These are phyloP conservation scores for Xyrichtys novacula DNA, from an alignment of 2,797 vertebrate genomes.

Conservation along the genomic window DNA sequence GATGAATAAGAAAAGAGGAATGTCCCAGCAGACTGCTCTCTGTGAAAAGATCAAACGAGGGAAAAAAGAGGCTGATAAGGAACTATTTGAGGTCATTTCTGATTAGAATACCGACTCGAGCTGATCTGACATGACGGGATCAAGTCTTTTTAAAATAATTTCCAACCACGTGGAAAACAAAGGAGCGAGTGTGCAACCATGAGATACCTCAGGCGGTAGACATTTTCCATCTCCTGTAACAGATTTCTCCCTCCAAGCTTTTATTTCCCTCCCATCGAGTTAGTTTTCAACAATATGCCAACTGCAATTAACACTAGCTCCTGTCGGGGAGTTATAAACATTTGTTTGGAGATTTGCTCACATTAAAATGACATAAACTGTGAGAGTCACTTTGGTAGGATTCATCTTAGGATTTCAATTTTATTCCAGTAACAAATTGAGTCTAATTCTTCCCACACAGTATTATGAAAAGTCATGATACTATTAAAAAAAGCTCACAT, in stretches of 20 bases:
- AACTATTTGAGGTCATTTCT: slow-evolving; percentile 36
- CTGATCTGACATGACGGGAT: slow-evolving; percentile 28
- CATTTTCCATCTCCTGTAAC: too few species aligned
- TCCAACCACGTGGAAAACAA: slow-evolving; percentile 26
- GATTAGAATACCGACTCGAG: slow-evolving; percentile 48
- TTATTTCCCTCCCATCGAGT: slow-evolving; percentile 19
- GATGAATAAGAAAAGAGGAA: slow-evolving; percentile 69
- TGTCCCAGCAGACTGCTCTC: slow-evolving; percentile 63
- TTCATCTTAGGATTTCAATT: too few species aligned
- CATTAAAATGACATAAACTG: slow-evolving; percentile 6
- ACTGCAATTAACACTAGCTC: neutral
- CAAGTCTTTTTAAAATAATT: slow-evolving; percentile 3
- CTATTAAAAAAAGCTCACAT: too few species aligned
- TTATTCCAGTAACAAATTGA: too few species aligned
- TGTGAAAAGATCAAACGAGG: slow-evolving; percentile 67
- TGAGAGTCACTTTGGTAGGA: too few species aligned
- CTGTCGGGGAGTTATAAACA: neutral
- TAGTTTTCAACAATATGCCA: slow-evolving; percentile 3
- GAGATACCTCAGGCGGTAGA: slow-evolving; percentile 15
- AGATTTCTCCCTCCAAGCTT: slow-evolving; percentile 14
- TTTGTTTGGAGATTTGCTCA: slow-evolving; percentile 7
- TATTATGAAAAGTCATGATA: too few species aligned
- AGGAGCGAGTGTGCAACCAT: slow-evolving; percentile 13
- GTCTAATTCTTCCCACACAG: too few species aligned
- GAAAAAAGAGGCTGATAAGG: slow-evolving; percentile 45